Base-by-base conservation (phyloP, 2,797 vertebrate species). In the Podarcis lilfordi region DNA sequence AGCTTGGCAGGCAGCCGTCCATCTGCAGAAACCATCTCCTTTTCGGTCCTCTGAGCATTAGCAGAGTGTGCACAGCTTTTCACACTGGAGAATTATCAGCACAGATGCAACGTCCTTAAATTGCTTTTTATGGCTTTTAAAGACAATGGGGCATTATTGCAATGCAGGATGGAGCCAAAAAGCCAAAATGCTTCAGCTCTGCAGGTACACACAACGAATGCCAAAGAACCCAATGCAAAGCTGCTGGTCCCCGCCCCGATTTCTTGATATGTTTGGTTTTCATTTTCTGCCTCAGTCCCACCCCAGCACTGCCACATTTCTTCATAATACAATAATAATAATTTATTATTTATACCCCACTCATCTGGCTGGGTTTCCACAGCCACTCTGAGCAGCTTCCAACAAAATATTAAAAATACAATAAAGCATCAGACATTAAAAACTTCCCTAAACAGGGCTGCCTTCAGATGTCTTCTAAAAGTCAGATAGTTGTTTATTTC, bases 11-110 rank as follows among this genome's bases (percentile, higher is more conserved):
- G 0, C 0, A 76, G 90, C 90, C 75, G 69, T 88, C 91, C 5
- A 2, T 81, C 88, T 4, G 23, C 89, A 92, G 79, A 94, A 92
- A 85, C 90, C 90, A 94, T 93, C 91, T 90, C 89, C 92, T 90
- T 81, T 81, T 74, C 92, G 87, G 88, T 92, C 89, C 91, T 85
- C 89, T 86, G 88, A 95, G 92, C 92, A 85, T 74, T 92, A 92
- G 88, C 80, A 17, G 79, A 88, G 87, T 23, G 68, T 0, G 0
- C 4, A 40, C 86, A 92, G 89, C 89, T 91, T 86, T 55, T 83
- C 79, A 88, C 19, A 3, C 2, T 4, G 50, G 32, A 87, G 82
- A 82, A 89, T 59, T 37, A 86, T 78, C 89, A 85, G 88, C 88
- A 80, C 88, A 84, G 91, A 40, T 83, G 81, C 88, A 64, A 23